phyloP scores from a whole-genome alignment of 2,888 invertebrate species.

The Oxyscelio sp. region DNA sequence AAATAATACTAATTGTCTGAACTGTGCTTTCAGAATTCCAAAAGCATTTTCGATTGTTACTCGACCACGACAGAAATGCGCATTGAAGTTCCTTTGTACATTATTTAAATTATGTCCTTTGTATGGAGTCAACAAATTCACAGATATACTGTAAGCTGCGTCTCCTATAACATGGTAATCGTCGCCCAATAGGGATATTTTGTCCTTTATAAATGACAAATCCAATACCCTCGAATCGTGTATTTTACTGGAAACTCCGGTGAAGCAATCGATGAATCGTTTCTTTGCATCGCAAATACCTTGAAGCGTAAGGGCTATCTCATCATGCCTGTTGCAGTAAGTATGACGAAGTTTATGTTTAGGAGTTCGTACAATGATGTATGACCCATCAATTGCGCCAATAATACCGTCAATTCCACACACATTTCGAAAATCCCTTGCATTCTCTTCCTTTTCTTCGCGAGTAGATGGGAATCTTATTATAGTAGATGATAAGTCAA shows the following conservation, averaged over 20 bases:
- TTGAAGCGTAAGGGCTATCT: slow-evolving; percentile 8
- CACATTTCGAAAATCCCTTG: background rate
- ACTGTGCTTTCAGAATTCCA: background rate
- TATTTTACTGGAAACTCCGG: slow-evolving; percentile 13
- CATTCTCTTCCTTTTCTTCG: slow-evolving; percentile 16
- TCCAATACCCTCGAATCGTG: slow-evolving; percentile 17
- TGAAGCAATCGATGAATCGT: slow-evolving; percentile 15
- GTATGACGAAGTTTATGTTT: slow-evolving; percentile 15
- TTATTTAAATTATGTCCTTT: slow-evolving; percentile 7
- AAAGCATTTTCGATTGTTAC: slow-evolving; percentile 19
- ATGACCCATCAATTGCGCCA: slow-evolving; percentile 23
- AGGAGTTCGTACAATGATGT: slow-evolving; percentile 15
- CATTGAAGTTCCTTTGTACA: slow-evolving; percentile 8
- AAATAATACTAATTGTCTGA: slow-evolving; percentile 1
- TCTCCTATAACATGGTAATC: slow-evolving; percentile 30
- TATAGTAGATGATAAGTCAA: background rate
- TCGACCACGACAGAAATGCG: slow-evolving; percentile 16
- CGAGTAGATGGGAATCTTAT: slow-evolving; percentile 13
- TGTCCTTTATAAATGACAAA: slow-evolving; percentile 13
- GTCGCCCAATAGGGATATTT: slow-evolving; percentile 7
- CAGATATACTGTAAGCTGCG: slow-evolving; percentile 21
- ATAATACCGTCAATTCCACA: slow-evolving; percentile 30
- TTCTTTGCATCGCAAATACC: slow-evolving; percentile 16
- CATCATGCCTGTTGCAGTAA: slow-evolving; percentile 25
- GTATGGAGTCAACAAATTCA: slow-evolving; percentile 13